phyloP scores from a whole-genome alignment of 1,140 invertebrate species.

The Lysiphlebus fabarum region DNA sequence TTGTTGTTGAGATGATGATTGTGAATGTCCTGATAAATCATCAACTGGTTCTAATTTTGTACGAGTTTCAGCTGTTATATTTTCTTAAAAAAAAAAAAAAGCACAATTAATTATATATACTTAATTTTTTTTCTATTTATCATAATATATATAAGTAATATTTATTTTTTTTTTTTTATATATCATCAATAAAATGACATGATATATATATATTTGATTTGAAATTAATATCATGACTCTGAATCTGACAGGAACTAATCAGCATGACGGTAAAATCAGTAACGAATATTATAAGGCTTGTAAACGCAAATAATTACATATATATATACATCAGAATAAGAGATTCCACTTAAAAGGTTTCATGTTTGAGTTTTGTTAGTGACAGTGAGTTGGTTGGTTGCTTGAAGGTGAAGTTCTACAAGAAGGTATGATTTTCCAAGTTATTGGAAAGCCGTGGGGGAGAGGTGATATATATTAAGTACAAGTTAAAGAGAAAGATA shows the following conservation, averaged over 20 bases:
- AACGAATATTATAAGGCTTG: slow-evolving; percentile 15
- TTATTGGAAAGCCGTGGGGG: slow-evolving; percentile 33
- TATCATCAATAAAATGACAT: too few relatives aligned
- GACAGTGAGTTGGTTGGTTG: slow-evolving; percentile 47
- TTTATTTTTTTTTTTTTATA: too few relatives aligned
- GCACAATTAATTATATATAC: too few relatives aligned
- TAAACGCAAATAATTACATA: too few relatives aligned
- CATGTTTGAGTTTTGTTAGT: slow-evolving; percentile 56
- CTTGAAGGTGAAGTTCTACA: slow-evolving; percentile 5
- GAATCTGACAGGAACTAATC: slow-evolving; percentile 56
- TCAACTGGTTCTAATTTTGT: slow-evolving; percentile 49
- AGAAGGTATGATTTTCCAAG: neutral
- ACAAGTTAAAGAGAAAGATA: slow-evolving; percentile 1
- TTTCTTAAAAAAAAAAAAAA: slow-evolving; percentile 37
- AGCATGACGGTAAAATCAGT: slow-evolving; percentile 25
- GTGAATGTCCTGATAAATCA: slow-evolving; percentile 56
- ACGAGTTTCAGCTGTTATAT: slow-evolving; percentile 45
- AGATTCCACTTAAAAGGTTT: slow-evolving; percentile 58
- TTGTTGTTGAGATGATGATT: slow-evolving; percentile 51
- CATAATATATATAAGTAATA: too few relatives aligned
- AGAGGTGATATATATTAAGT: slow-evolving; percentile 4
- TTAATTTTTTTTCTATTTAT: too few relatives aligned
- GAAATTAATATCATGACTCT: slow-evolving; percentile 57
- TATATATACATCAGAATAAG: slow-evolving; percentile 51
- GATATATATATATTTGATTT: slow-evolving; percentile 46